Conservation (phyloP, 37 sponge, comb jelly and placozoan species). For the Diacarnus erythraeanus region DNA sequence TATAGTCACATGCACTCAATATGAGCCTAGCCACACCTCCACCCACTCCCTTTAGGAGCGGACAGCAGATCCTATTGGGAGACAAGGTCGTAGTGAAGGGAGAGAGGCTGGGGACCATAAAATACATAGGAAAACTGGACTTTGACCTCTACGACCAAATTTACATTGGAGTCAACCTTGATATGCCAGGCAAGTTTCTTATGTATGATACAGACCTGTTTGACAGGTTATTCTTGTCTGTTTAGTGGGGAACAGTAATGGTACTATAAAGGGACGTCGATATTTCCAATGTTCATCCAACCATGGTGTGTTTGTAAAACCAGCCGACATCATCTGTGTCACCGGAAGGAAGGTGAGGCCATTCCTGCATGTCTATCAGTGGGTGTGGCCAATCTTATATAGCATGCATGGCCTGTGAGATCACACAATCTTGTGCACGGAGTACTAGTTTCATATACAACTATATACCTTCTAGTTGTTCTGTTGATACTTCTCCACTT, state of each 20-base stretch:
- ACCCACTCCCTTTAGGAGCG: conserved; percentile 52
- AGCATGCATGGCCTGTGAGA: no score
- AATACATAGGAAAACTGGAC: conserved; percentile 79
- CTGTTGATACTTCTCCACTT: neutral
- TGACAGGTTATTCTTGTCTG: neutral
- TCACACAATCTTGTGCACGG: no score
- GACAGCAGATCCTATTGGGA: conserved; percentile 80
- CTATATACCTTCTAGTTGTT: neutral
- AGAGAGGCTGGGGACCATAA: conserved; percentile 69
- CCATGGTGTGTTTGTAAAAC: conserved; percentile 69
- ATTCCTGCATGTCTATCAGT: neutral
- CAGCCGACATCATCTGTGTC: conserved; percentile 70
- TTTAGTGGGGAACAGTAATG: conserved; percentile 70
- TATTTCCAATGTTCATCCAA: conserved; percentile 70
- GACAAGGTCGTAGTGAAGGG: conserved; percentile 82
- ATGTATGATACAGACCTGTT: neutral
- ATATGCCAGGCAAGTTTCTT: conserved; percentile 36
- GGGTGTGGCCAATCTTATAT: neutral
- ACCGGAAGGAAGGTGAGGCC: conserved; percentile 56
- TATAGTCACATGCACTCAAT: neutral
- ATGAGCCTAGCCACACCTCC: neutral
- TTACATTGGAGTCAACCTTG: conserved; percentile 74
- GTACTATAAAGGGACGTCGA: conserved; percentile 40
- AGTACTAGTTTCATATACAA: neutral
- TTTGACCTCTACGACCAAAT: conserved; percentile 35